Evolutionary conservation across 2,888 invertebrate genomes (phyloP).

Genomic region (Lacanobia wlatinum): DNA sequence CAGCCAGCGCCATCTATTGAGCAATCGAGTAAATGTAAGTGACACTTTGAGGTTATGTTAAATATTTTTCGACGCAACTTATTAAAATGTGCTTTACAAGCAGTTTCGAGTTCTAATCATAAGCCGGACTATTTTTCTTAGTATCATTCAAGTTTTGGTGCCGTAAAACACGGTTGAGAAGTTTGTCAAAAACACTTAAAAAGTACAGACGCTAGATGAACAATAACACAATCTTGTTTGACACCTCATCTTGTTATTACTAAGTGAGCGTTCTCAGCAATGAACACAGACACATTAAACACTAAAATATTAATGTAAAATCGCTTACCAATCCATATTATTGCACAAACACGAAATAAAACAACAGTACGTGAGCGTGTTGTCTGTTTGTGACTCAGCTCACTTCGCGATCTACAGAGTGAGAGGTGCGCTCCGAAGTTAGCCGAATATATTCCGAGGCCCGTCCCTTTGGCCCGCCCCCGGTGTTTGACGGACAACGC

Average conservation of each 20-base stretch:
- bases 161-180: constrained; percentile 21
- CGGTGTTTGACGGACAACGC: constrained; percentile 76
- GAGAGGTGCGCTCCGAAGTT: constrained; percentile 78
- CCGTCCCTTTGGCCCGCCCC: constrained; percentile 81
- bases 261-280: not conserved
- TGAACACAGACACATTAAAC: constrained; percentile 5
- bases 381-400: constrained; percentile 82
- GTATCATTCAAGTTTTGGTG: constrained; percentile 9
- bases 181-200: constrained; percentile 50
- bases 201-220: constrained; percentile 72
- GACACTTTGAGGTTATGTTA: constrained; percentile 80
- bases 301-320: constrained; percentile 52
- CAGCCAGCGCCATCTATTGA: constrained; percentile 77
- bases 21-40: constrained; percentile 48
- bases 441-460: constrained; percentile 77
- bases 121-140: constrained; percentile 36
- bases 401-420: constrained; percentile 80
- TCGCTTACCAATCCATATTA: constrained; percentile 76
- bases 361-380: constrained; percentile 56
- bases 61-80: constrained; percentile 36
- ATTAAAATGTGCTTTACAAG: constrained; percentile 1
- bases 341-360: constrained; percentile 67
- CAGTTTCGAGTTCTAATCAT: constrained; percentile 17
- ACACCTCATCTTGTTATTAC: constrained; percentile 19
- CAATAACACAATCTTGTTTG: constrained; percentile 59